A percentile compares a stretch with the other conserved stretches of the same genome.
Evolutionary conservation across 2,113 vertebrate species (phyloP).

Genomic region (Gorsachius goisagi): DNA sequence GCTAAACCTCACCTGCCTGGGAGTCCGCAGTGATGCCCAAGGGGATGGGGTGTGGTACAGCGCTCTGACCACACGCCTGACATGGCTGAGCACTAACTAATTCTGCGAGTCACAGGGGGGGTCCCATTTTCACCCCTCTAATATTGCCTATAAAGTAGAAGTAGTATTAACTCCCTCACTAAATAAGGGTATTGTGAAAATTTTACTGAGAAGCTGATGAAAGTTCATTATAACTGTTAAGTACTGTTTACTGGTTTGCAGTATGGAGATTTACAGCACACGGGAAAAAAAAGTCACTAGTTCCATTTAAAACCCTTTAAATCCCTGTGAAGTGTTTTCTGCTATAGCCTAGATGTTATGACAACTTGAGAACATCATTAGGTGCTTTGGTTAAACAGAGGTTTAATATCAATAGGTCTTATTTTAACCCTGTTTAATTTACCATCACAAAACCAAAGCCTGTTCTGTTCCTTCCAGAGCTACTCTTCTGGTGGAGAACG

Average conservation of each 20-base stretch:
- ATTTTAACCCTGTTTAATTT: not conserved
- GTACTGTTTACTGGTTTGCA: not conserved
- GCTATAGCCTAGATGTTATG: not conserved
- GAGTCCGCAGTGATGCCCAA: not conserved
- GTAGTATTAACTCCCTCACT: not conserved
- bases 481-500: not conserved
- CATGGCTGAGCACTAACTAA: not conserved
- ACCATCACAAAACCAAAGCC: not conserved
- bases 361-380: not conserved
- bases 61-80: not conserved
- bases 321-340: not conserved
- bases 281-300: not conserved
- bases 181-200: not conserved
- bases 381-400: not conserved
- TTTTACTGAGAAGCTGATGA: not conserved
- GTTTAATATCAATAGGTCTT: not conserved
- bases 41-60: no score
- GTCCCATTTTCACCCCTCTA: not conserved
- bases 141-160: not conserved
- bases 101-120: not conserved
- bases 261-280: not conserved
- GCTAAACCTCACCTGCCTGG: rapidly evolving
- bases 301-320: not conserved
- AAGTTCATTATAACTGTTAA: not conserved
- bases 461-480: not conserved